Evolutionary conservation across 2,797 vertebrate species (phyloP).

Genomic region (Macropodus opercularis): DNA sequence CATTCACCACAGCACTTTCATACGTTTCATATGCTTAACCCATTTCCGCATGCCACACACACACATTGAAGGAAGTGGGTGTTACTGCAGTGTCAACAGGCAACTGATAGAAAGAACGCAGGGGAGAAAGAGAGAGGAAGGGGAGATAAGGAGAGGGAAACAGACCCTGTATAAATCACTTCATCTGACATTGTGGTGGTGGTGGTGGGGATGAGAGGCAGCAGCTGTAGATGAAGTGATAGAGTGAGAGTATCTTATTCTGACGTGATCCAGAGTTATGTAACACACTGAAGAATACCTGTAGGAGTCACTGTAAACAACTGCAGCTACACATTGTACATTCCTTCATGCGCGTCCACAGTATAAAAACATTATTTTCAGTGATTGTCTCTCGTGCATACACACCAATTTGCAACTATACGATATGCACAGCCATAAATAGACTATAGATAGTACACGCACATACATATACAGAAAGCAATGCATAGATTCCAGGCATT

Average conservation of each 20-base stretch:
- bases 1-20: conserved; percentile 20
- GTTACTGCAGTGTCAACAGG: conserved; percentile 65
- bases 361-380: conserved; percentile 19
- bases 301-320: conserved; percentile 63
- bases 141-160: conserved; percentile 53
- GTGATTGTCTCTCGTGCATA: background rate
- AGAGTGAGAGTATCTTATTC: conserved; percentile 33
- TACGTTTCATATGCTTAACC: conserved; percentile 20
- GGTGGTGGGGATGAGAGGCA: background rate
- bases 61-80: conserved; percentile 61
- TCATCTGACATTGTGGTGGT: conserved; percentile 40
- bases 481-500: conserved; percentile 4
- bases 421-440: no score
- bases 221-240: conserved; percentile 46
- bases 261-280: conserved; percentile 67
- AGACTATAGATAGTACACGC: conserved; percentile 6
- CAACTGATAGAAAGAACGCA: conserved; percentile 49
- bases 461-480: conserved; percentile 17
- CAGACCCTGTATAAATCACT: conserved; percentile 59
- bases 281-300: conserved; percentile 45
- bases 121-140: conserved; percentile 21
- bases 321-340: conserved; percentile 59
- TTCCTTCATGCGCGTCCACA: conserved; percentile 36
- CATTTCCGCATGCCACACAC: conserved; percentile 32
- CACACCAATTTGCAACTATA: conserved; percentile 15